These are phyloP conservation scores for Palythoa heliodiscus DNA, from an alignment of 92 coral and sea anemone species.

Conservation along the genomic window DNA sequence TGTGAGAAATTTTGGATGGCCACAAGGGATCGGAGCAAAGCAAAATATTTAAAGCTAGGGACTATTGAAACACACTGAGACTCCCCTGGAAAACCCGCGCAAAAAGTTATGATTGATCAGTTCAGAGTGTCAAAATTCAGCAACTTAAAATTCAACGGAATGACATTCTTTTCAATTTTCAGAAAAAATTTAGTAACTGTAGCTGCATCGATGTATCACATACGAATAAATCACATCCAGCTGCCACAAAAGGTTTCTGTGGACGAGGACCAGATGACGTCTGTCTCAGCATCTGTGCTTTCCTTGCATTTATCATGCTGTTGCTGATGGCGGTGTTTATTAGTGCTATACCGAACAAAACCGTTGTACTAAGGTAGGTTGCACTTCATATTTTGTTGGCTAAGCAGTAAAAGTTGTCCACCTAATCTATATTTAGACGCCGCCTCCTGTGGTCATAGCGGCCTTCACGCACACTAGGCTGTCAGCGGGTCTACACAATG, in stretches of 20 bases:
- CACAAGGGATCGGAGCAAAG: too few relatives aligned
- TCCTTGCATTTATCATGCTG: constrained; percentile 15
- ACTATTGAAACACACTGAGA: too few relatives aligned
- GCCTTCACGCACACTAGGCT: too few relatives aligned
- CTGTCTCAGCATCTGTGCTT: constrained; percentile 46
- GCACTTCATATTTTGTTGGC: neutral
- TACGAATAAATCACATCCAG: neutral
- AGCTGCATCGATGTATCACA: neutral
- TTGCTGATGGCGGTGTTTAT: constrained; percentile 5
- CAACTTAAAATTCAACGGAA: neutral
- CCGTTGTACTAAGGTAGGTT: constrained; percentile 51
- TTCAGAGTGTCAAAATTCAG: neutral
- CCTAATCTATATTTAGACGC: too few relatives aligned
- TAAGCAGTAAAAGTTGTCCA: too few relatives aligned
- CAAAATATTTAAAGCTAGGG: too few relatives aligned
- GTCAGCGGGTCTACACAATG: too few relatives aligned
- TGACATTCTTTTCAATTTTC: neutral
- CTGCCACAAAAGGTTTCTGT: constrained; percentile 54
- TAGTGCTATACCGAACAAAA: constrained; percentile 43
- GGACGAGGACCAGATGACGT: constrained; percentile 9
- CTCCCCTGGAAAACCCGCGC: too few relatives aligned
- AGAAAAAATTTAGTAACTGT: constrained; percentile 25
- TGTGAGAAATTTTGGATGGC: too few relatives aligned
- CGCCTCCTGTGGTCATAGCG: too few relatives aligned
- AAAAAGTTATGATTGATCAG: too few relatives aligned